A percentile compares a stretch with the other conserved stretches of the same genome.
phyloP scores from a whole-genome alignment of 1,140 invertebrate species.

The Drosophila oshimai region DNA sequence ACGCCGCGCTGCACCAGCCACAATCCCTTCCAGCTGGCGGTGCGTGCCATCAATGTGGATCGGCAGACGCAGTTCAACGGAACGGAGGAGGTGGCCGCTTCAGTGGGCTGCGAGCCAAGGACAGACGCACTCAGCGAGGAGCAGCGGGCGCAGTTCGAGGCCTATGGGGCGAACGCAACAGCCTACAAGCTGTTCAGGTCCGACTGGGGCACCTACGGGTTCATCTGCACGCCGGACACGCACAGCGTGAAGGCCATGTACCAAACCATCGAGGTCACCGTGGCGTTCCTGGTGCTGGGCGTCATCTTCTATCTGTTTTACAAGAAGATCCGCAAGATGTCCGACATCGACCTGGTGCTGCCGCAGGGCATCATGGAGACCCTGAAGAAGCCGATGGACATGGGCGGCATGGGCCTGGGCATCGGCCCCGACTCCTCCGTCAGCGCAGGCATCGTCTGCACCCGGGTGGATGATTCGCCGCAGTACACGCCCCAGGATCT shows the following conservation, averaged over 20 bases:
- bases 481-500: conserved; percentile 39
- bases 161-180: conserved; percentile 12
- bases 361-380: conserved; percentile 55
- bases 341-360: conserved; percentile 54
- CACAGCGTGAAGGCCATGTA: conserved; percentile 31
- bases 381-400: conserved; percentile 52
- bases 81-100: neutral
- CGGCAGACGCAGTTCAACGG: neutral
- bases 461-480: conserved; percentile 33
- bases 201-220: conserved; percentile 25
- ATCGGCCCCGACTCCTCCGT: neutral
- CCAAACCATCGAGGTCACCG: conserved; percentile 26
- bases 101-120: neutral
- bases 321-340: conserved; percentile 58
- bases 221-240: conserved; percentile 52
- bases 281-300: conserved; percentile 29
- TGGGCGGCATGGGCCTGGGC: conserved; percentile 10
- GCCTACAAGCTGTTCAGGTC: conserved; percentile 46
- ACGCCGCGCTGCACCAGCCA: conserved; percentile 47
- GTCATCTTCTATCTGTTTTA: conserved; percentile 24
- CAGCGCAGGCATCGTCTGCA: conserved; percentile 45
- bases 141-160: neutral
- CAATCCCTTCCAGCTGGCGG: conserved; percentile 46
- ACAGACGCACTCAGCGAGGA: conserved; percentile 7
- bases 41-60: conserved; percentile 62